phyloP scores from a whole-genome alignment of 2,797 vertebrate species.

The Eidolon dupreanum region DNA sequence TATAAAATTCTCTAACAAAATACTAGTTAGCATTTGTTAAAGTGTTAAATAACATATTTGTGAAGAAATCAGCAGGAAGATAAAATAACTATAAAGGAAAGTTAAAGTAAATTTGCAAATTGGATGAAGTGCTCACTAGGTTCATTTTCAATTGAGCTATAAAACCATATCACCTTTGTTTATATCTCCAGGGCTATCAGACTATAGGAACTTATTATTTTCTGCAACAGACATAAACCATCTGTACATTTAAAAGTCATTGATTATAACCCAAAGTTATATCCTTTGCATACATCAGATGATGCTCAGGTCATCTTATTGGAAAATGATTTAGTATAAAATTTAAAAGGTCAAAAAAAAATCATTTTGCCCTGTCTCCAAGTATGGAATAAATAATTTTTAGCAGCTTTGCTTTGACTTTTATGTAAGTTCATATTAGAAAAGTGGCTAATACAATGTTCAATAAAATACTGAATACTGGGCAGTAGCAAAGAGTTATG shows the following conservation, averaged over 20 bases:
- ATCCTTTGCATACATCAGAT: background rate
- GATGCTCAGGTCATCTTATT: background rate
- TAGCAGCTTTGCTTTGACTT: background rate
- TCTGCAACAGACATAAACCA: background rate
- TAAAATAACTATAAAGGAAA: background rate
- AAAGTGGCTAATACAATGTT: conserved; percentile 44
- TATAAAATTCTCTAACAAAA: background rate
- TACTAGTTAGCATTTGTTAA: background rate
- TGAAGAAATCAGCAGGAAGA: background rate
- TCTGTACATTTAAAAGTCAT: background rate
- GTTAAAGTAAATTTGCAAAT: background rate
- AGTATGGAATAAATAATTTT: background rate
- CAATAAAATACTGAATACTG: background rate
- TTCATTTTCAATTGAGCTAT: background rate
- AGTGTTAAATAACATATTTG: background rate
- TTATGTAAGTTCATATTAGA: background rate
- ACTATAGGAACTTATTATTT: background rate
- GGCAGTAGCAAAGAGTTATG: background rate
- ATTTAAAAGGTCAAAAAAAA: background rate
- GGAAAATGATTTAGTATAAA: background rate
- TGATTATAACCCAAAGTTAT: background rate
- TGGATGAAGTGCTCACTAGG: background rate
- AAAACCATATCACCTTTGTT: background rate
- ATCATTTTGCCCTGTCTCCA: background rate
- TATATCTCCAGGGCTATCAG: background rate